phyloP scores from a whole-genome alignment of 2,113 vertebrate genomes.

The Poeciliopsis retropinna region DNA sequence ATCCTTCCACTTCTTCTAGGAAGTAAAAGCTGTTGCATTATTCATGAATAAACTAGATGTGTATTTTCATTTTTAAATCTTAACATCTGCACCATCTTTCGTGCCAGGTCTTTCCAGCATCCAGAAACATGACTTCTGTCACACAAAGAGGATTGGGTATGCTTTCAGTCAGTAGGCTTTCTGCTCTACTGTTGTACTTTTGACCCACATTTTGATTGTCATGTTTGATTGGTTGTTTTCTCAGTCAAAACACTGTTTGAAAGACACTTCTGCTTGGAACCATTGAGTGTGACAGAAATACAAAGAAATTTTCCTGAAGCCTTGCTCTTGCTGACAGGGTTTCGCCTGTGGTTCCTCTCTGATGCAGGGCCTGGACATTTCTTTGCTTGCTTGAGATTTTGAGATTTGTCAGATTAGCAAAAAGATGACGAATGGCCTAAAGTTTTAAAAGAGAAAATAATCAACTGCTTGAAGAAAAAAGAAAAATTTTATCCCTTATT shows the following conservation, averaged over 20 bases:
- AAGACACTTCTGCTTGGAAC: conserved; percentile 34
- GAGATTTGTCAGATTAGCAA: conserved; percentile 36
- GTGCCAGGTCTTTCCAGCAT: neutral
- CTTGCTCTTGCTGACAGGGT: conserved; percentile 18
- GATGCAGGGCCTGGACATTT: conserved; percentile 31
- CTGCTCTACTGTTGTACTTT: conserved; percentile 29
- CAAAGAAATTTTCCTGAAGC: conserved; percentile 38
- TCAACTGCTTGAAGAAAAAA: neutral
- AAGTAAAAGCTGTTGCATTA: neutral
- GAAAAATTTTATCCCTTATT: conserved; percentile 17
- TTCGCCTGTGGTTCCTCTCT: conserved; percentile 35
- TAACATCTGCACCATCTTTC: neutral
- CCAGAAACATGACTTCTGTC: neutral
- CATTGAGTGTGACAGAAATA: conserved; percentile 3
- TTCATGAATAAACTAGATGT: neutral
- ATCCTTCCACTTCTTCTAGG: neutral
- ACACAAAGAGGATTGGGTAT: neutral
- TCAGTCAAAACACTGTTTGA: conserved; percentile 42
- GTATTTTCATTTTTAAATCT: conserved; percentile 9
- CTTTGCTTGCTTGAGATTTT: conserved; percentile 15
- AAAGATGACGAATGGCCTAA: conserved; percentile 9
- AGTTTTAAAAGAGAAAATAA: conserved; percentile 2
- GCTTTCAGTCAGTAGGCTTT: conserved; percentile 15
- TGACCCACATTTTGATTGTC: conserved; percentile 65
- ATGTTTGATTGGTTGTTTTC: conserved; percentile 49